Evolutionary conservation across 2,113 vertebrate species (phyloP), one percentile per base, ranked within the genome.

Genomic region (Paedocypris sp.): DNA sequence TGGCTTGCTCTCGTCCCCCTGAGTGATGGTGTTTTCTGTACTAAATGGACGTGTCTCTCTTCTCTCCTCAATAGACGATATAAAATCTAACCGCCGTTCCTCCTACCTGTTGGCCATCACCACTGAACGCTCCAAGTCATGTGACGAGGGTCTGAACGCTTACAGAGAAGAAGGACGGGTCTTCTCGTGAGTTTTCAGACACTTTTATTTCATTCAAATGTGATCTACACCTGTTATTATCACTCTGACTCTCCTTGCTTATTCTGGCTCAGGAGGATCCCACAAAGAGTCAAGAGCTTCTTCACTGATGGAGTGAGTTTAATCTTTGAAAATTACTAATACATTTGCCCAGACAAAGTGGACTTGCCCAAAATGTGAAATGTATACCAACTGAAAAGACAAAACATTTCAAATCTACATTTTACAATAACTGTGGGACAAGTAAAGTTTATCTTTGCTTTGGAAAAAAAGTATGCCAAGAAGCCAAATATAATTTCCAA

Each of bases 61-160:
- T 22, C 20, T 15, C 35, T 36, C 60, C 5, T 41, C 68, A 83
- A 36, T 84, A 95, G 94, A 90, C 78, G 90, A 85, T 85, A 90
- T 90, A 86, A 96, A 90, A 79, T 89, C 91, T 0, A 86, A 89
- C 75, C 94, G 93, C 61, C 93, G 94, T 66, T 95, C 93, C n/a
- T 98, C 95, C 76, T 97, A 97, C 85, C 84, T 97, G 80, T 82
- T 94, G 83, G 94, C 93, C 79, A 90, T 97, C 82, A 94, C 91
- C 75, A 87, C 91, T 0, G 92, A 96, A 73, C 92, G 94, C 75
- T 98, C 95, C 79, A 98, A 97, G 83, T 98, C 95, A 22, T 98
- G 93, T 1, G 94, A 98, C 2, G 94, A 98, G 0, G 94, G 95
- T 4, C 90, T 98, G 70, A 96, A 98, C 60, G 77, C 86, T 0